Conservation (phyloP, 1,140 invertebrate species). For the Zaprionus tsacasi region DNA sequence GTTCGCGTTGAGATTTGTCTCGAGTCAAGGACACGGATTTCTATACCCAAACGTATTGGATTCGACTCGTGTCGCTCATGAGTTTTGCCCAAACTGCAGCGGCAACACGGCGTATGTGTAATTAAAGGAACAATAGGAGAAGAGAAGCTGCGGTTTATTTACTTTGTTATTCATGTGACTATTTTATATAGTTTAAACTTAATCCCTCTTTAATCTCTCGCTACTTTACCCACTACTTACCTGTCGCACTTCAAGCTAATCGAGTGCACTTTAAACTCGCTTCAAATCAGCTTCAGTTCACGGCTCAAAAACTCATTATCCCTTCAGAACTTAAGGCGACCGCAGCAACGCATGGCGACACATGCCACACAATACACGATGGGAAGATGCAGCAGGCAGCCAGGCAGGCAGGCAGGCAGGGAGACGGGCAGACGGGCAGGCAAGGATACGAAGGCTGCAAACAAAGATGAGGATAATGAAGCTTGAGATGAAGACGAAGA, state of each 20-base stretch:
- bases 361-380: neutral
- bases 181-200: neutral
- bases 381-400: no score
- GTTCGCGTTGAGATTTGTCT: slow-evolving; percentile 12
- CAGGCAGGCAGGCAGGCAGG: no score
- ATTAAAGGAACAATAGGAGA: neutral
- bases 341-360: slow-evolving; percentile 51
- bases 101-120: neutral
- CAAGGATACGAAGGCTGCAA: neutral
- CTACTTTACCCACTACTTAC: neutral
- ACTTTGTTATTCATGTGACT: no score
- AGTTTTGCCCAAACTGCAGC: neutral
- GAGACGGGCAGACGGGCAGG: no score
- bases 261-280: slow-evolving; percentile 34
- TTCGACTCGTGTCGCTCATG: neutral
- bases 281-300: slow-evolving; percentile 12
- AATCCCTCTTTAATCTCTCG: neutral
- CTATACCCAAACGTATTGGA: neutral
- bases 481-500: slow-evolving; percentile 9
- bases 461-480: neutral
- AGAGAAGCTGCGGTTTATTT: no score
- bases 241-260: slow-evolving; percentile 13
- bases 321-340: slow-evolving; percentile 57
- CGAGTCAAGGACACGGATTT: slow-evolving; percentile 1
- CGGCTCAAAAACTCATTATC: slow-evolving; percentile 26